Evolutionary conservation across 2,888 invertebrate species (phyloP), one percentile per base, ranked within the genome.

Genomic region (Rhogogaster chlorosoma): DNA sequence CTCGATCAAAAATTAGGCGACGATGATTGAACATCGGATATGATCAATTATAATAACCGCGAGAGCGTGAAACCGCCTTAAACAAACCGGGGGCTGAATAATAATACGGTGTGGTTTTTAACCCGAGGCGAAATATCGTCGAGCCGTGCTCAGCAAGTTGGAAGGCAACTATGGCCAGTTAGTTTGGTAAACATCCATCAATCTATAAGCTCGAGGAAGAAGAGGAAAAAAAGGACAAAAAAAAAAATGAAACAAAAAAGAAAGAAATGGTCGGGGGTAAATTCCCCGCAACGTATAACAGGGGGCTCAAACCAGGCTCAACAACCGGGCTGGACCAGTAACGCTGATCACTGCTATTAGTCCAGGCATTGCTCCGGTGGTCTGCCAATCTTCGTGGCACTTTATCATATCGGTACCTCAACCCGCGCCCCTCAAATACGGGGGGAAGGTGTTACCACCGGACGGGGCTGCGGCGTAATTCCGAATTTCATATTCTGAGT

Each of bases 261-360:
- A n/a, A 57, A 61, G 53, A 57, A 42, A 80, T 89, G 90, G 89
- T 89, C 88, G 88, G 86, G 86, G 86, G 84, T 38, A 32, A 36
- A 61, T 80, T 26, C 80, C 80, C 86, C 12, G 22, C 61, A 26
- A 22, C 26, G 84, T 49, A 67, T 26, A 29, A 45, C 49, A 86
- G 84, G 71, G 83, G 77, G 87, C 85, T 85, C 83, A 87, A 84
- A 85, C 86, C 85, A 87, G 87, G 87, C 67, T 67, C 67, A 67
- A 67, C 67, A 86, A 88, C 86, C 87, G 73, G 87, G 88, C 88
- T 64, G 88, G 89, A 87, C 88, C 87, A 88, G 87, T 87, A 89
- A 88, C 90, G 88, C 91, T 95, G 95, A 95, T 95, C 94, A 95
- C 95, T 94, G 93, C 94, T 94, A 95, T 95, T 95, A 95, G 93